phyloP scores from a whole-genome alignment of 1,140 invertebrate genomes.

The Rhyacophila brunnea region DNA sequence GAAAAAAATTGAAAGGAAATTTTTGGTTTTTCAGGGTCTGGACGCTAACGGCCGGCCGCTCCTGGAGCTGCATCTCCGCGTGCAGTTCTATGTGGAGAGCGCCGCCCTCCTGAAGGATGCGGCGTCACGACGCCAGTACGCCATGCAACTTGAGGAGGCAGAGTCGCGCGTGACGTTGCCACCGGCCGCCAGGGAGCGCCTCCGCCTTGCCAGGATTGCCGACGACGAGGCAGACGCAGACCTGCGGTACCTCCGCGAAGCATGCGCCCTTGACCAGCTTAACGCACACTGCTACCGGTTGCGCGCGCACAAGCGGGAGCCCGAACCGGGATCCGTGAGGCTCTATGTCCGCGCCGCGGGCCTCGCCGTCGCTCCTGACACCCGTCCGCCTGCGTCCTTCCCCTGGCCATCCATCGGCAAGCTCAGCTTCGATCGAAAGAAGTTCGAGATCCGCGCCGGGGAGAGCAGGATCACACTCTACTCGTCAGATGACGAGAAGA shows the following conservation, averaged over 20 bases:
- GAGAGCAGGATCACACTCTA: slow-evolving; percentile 88
- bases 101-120: slow-evolving; percentile 83
- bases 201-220: slow-evolving; percentile 61
- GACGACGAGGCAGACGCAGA: slow-evolving; percentile 71
- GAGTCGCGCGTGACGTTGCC: slow-evolving; percentile 61
- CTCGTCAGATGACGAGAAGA: slow-evolving; percentile 87
- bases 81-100: slow-evolving; percentile 93
- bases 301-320: slow-evolving; percentile 78
- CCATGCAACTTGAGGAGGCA: slow-evolving; percentile 88
- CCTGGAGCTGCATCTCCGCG: slow-evolving; percentile 86
- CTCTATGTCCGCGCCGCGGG: slow-evolving; percentile 83
- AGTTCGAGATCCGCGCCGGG: slow-evolving; percentile 90
- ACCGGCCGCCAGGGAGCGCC: slow-evolving; percentile 62
- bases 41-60: slow-evolving; percentile 86
- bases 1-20: too few relatives aligned
- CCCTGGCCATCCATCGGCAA: slow-evolving; percentile 93
- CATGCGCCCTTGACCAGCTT: slow-evolving; percentile 79
- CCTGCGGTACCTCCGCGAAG: slow-evolving; percentile 83
- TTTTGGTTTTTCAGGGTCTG: slow-evolving; percentile 69
- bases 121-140: slow-evolving; percentile 87
- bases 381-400: slow-evolving; percentile 70
- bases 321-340: slow-evolving; percentile 69
- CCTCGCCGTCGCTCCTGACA: slow-evolving; percentile 76
- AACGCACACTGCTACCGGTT: slow-evolving; percentile 91
- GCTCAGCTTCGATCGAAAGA: slow-evolving; percentile 93